Evolutionary conservation across 2,113 vertebrate species (phyloP).

Genomic region (Poecile atricapillus): DNA sequence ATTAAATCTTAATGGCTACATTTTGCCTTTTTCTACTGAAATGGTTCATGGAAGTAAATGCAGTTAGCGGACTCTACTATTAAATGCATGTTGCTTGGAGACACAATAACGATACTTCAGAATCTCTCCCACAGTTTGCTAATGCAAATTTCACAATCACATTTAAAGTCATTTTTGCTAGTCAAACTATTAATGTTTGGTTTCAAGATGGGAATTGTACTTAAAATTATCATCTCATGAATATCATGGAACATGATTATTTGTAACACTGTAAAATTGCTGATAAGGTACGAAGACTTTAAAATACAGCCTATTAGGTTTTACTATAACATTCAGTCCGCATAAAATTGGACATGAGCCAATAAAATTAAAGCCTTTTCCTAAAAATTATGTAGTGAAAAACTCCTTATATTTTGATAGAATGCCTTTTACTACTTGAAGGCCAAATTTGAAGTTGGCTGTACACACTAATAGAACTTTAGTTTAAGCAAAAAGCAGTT

Average conservation of each 20-base stretch:
- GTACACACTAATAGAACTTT: not conserved
- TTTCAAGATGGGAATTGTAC: constrained; percentile 32
- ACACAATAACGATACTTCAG: constrained; percentile 51
- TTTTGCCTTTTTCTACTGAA: constrained; percentile 43
- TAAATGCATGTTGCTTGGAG: constrained; percentile 56
- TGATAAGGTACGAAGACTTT: not conserved
- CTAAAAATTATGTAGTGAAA: not conserved
- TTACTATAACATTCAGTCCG: not conserved
- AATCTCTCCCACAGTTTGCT: constrained; percentile 53
- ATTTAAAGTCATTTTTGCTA: constrained; percentile 36
- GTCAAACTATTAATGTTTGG: constrained; percentile 46
- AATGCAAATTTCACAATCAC: constrained; percentile 56
- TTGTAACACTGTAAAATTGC: constrained; percentile 3
- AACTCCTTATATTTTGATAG: not conserved
- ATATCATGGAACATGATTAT: constrained; percentile 28
- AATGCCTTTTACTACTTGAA: not conserved
- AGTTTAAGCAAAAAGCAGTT: not conserved
- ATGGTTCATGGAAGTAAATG: constrained; percentile 25
- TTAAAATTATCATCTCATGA: constrained; percentile 44
- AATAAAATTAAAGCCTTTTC: not conserved
- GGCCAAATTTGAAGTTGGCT: not conserved
- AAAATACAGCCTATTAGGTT: not conserved
- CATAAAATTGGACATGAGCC: not conserved
- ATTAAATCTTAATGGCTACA: constrained; percentile 47
- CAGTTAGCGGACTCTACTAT: constrained; percentile 41